A percentile compares a stretch with the other conserved stretches of the same genome.
phyloP scores from a whole-genome alignment of 2,888 invertebrate genomes.

The Drosophila villosipedis region DNA sequence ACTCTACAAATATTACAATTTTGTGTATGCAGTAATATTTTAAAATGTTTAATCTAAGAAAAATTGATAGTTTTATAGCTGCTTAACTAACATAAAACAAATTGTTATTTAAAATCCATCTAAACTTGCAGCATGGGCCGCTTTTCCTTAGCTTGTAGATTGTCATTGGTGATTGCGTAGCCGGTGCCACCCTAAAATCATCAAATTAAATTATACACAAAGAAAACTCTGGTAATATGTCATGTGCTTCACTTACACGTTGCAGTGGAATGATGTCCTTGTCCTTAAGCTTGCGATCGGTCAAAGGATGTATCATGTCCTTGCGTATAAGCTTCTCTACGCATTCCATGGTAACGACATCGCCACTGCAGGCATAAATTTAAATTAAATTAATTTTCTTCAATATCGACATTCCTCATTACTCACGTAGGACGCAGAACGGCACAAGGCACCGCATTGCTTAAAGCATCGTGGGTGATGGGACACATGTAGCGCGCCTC shows the following conservation, averaged over 20 bases:
- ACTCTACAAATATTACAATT: background rate
- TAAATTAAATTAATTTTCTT: background rate
- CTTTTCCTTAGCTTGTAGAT: conserved; percentile 92
- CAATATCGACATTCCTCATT: background rate
- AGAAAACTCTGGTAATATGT: background rate
- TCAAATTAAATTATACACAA: background rate
- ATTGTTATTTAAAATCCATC: conserved; percentile 42
- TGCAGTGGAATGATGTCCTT: conserved; percentile 97
- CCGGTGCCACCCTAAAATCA: conserved; percentile 94
- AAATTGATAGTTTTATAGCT: background rate
- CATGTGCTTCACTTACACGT: conserved; percentile 87
- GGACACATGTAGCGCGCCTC: conserved; percentile 98
- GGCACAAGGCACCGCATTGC: conserved; percentile 97
- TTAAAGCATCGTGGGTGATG: conserved; percentile 97
- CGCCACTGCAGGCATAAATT: conserved; percentile 89
- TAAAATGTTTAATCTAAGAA: background rate
- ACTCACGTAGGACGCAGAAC: conserved; percentile 94
- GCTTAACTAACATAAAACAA: background rate
- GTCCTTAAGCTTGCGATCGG: conserved; percentile 92
- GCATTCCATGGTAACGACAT: conserved; percentile 98
- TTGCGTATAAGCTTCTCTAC: conserved; percentile 98
- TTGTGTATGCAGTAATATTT: background rate
- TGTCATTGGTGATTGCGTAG: conserved; percentile 94
- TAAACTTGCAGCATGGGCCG: conserved; percentile 94
- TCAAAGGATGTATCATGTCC: conserved; percentile 98